Conservation (phyloP, 2,113 vertebrate genomes). For the Emydura subglobosa region DNA sequence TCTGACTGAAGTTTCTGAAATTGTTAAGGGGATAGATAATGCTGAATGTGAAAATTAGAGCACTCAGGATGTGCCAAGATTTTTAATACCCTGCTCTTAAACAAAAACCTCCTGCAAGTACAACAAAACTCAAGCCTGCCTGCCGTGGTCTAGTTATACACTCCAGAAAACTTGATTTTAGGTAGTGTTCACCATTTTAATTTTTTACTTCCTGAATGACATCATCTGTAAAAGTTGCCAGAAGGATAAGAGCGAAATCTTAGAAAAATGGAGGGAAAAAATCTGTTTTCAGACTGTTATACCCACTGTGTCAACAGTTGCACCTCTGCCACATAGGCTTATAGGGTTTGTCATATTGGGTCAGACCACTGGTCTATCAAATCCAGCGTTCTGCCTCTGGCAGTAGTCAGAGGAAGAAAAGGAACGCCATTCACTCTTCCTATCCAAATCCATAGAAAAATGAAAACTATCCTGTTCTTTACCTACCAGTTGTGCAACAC, state of each 20-base stretch:
- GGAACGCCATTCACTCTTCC: not conserved
- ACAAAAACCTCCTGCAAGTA: slow-evolving; percentile 56
- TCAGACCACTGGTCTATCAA: not conserved
- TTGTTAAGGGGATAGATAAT: slow-evolving; percentile 68
- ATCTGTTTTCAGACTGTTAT: not conserved
- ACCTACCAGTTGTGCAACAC: not conserved
- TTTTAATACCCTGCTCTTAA: slow-evolving; percentile 58
- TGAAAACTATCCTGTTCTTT: not conserved
- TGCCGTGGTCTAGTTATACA: slow-evolving; percentile 33
- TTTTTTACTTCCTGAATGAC: not conserved
- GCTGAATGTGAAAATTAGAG: slow-evolving; percentile 60
- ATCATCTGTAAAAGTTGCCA: not conserved
- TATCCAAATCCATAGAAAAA: not conserved
- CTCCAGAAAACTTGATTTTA: slow-evolving; percentile 51
- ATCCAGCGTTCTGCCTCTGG: not conserved
- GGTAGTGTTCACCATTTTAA: not conserved
- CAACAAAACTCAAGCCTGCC: slow-evolving; percentile 37
- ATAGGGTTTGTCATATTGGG: not conserved
- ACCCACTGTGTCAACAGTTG: not conserved
- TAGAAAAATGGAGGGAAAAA: not conserved
- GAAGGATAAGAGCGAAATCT: not conserved
- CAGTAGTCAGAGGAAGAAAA: not conserved
- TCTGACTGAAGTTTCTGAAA: slow-evolving; percentile 55
- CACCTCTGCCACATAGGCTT: not conserved
- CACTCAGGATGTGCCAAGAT: slow-evolving; percentile 18